Evolutionary conservation across 2,888 invertebrate species (phyloP).

Genomic region (Lasioglossum morio): DNA sequence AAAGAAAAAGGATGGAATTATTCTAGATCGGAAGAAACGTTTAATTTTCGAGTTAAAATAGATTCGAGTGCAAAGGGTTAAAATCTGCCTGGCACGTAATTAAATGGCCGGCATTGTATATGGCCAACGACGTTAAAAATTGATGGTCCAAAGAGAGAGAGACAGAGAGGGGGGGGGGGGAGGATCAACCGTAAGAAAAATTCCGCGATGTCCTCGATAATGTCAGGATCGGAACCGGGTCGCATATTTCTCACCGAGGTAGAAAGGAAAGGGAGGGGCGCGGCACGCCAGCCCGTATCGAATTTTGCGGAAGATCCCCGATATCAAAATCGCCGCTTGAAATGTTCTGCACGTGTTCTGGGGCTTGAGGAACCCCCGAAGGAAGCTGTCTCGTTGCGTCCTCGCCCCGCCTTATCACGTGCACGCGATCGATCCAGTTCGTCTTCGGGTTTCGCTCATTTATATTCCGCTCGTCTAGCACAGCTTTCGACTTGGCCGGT

Average conservation of each 20-base stretch:
- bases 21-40: too few species aligned
- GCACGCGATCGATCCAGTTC: constrained; percentile 68
- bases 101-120: too few species aligned
- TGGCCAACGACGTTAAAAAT: too few species aligned
- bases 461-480: constrained; percentile 71
- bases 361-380: constrained; percentile 43
- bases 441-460: constrained; percentile 71
- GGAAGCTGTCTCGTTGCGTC: constrained; percentile 63
- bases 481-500: constrained; percentile 66
- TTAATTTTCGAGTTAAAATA: too few species aligned
- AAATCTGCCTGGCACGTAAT: too few species aligned
- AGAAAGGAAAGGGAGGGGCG: not conserved
- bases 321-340: constrained; percentile 60
- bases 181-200: too few species aligned
- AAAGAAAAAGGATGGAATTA: too few species aligned
- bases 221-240: constrained; percentile 20
- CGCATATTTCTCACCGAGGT: constrained; percentile 8
- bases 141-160: too few species aligned
- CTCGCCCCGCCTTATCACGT: constrained; percentile 68
- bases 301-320: constrained; percentile 58
- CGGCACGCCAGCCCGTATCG: constrained; percentile 37
- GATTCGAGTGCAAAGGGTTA: too few species aligned
- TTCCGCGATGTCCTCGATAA: constrained; percentile 32
- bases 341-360: constrained; percentile 59
- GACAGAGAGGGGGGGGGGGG: too few species aligned